These are phyloP conservation scores for Cataglyphis rosenhaueri DNA, from an alignment of 2,888 invertebrate species.

Conservation along the genomic window DNA sequence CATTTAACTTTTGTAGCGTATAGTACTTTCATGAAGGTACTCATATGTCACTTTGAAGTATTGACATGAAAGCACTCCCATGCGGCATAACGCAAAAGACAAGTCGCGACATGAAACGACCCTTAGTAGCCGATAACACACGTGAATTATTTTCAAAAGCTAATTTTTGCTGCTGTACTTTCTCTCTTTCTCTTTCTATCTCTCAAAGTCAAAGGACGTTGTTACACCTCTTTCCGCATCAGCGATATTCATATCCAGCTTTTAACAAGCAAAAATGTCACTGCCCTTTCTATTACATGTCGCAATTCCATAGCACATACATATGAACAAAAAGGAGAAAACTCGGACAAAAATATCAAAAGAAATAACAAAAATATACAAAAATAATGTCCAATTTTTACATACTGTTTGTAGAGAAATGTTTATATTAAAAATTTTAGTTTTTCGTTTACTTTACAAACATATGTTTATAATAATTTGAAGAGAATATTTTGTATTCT, in stretches of 20 bases:
- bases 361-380: background rate
- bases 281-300: slow-evolving; percentile 45
- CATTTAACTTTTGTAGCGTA: slow-evolving; percentile 71
- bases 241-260: slow-evolving; percentile 56
- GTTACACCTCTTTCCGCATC: slow-evolving; percentile 58
- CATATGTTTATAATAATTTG: background rate
- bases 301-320: background rate
- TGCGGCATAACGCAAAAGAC: slow-evolving; percentile 82
- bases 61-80: slow-evolving; percentile 81
- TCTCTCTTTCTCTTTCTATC: background rate
- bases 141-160: slow-evolving; percentile 84
- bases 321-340: background rate
- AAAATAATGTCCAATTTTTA: background rate
- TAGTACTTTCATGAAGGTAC: slow-evolving; percentile 65
- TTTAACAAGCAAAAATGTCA: slow-evolving; percentile 67
- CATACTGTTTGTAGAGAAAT: background rate
- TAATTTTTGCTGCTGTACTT: slow-evolving; percentile 82
- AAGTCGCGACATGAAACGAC: slow-evolving; percentile 84
- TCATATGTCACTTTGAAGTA: slow-evolving; percentile 83
- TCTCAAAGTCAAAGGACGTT: slow-evolving; percentile 81
- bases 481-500: background rate
- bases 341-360: background rate
- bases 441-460: background rate
- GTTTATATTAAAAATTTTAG: background rate
- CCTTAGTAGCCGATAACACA: slow-evolving; percentile 85